phyloP scores from a whole-genome alignment of 2,113 vertebrate species.

The Mobula hypostoma region DNA sequence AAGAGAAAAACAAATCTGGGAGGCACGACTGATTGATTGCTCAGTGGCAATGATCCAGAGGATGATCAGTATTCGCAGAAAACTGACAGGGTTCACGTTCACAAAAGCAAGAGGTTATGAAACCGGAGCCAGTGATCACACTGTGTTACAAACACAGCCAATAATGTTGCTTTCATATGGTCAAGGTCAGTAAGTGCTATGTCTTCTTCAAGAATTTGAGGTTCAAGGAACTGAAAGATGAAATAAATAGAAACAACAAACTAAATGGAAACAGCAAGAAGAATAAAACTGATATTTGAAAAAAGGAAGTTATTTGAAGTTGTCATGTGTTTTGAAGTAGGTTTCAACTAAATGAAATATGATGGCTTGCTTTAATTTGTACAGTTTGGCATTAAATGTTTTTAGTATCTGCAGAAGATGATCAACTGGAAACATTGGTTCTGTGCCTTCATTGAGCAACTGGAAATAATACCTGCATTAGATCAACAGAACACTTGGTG shows the following conservation, averaged over 20 bases:
- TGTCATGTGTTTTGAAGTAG: not conserved
- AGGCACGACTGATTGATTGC: constrained; percentile 40
- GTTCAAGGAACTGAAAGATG: not conserved
- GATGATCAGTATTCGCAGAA: constrained; percentile 2
- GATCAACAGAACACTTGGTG: not conserved
- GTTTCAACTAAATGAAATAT: not conserved
- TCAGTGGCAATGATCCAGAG: constrained; percentile 28
- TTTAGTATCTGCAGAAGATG: not conserved
- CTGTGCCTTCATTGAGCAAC: not conserved
- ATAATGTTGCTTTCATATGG: not conserved
- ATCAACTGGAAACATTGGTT: not conserved
- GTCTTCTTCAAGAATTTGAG: not conserved
- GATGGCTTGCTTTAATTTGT: too few relatives aligned
- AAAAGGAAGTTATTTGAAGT: not conserved
- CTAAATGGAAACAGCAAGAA: not conserved
- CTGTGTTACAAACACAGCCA: not conserved
- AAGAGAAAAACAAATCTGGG: constrained; percentile 46
- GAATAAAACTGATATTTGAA: not conserved
- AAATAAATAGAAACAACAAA: not conserved
- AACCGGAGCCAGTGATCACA: constrained; percentile 33
- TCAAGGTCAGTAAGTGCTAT: not conserved
- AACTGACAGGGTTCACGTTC: not conserved
- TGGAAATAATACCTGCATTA: not conserved
- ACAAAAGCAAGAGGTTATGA: constrained; percentile 44
- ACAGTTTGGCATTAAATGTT: not conserved